phyloP scores from a whole-genome alignment of 2,797 vertebrate genomes.

The Lutjanus argentimaculatus region DNA sequence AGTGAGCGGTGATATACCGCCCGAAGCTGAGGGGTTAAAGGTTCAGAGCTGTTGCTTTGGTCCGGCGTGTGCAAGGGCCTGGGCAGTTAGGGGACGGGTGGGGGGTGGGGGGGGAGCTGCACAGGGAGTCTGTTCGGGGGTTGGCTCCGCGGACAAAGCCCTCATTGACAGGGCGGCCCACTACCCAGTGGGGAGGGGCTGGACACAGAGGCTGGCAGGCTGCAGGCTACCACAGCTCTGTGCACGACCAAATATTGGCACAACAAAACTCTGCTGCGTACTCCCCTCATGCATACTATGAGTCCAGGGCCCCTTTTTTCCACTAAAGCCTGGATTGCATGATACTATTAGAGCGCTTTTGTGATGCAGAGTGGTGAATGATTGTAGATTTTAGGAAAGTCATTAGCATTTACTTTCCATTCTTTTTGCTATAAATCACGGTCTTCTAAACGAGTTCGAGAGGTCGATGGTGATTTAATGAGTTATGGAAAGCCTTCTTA shows the following conservation, averaged over 20 bases:
- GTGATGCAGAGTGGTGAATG: background rate
- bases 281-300: conserved; percentile 2
- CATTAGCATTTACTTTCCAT: background rate
- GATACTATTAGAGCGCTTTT: conserved; percentile 17
- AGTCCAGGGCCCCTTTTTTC: background rate
- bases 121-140: conserved; percentile 72
- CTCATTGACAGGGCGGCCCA: conserved; percentile 79
- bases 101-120: conserved; percentile 56
- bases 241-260: conserved; percentile 67
- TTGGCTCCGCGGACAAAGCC: conserved; percentile 82
- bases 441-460: background rate
- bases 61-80: conserved; percentile 72
- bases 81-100: conserved; percentile 56
- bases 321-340: conserved; percentile 1
- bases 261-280: conserved; percentile 20
- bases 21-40: conserved; percentile 77
- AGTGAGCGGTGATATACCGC: conserved; percentile 28
- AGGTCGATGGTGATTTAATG: background rate
- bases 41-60: conserved; percentile 75
- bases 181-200: conserved; percentile 74
- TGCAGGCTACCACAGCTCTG: conserved; percentile 58
- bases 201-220: conserved; percentile 66
- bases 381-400: conserved; percentile 12
- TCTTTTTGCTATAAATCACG: background rate
- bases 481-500: background rate